Percentiles rank a stretch among this genome's conserved stretches.
Conservation (phyloP, 2,888 invertebrate species). For the Drosophila paucipuncta region DNA sequence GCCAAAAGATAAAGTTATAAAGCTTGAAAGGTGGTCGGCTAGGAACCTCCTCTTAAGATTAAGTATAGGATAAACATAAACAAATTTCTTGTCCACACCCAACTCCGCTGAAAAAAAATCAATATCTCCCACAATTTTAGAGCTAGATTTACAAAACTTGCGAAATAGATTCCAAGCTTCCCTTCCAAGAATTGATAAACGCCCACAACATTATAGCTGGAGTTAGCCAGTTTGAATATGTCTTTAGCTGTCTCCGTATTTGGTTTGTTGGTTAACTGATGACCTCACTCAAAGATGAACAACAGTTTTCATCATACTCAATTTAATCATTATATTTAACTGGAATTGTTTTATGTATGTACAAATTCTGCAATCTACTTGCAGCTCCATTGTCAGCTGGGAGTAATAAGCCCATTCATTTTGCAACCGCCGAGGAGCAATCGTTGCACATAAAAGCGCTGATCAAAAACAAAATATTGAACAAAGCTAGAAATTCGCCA, state of each 20-base stretch:
- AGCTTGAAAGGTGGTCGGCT: neutral
- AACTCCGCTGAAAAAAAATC: neutral
- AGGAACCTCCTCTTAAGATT: neutral
- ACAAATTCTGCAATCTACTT: conserved; percentile 3
- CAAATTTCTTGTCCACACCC: neutral
- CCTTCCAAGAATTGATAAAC: neutral
- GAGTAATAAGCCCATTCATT: conserved; percentile 10
- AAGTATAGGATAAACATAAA: neutral
- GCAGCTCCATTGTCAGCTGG: conserved; percentile 20
- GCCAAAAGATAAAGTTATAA: neutral
- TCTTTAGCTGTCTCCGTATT: neutral
- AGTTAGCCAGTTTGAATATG: neutral
- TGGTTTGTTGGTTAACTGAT: too few relatives aligned
- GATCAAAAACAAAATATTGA: conserved; percentile 63
- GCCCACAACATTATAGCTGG: neutral
- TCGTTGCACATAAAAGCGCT: conserved; percentile 53
- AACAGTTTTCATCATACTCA: neutral
- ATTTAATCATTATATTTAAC: neutral
- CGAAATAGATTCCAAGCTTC: neutral
- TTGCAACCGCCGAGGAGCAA: conserved; percentile 19
- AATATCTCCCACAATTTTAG: neutral
- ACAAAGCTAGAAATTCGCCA: conserved; percentile 35
- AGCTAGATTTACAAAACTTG: neutral
- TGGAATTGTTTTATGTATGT: neutral
- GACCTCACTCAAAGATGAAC: too few relatives aligned